Evolutionary conservation across 2,888 invertebrate genomes (phyloP), one percentile per base, ranked within the genome.

Genomic region (Coecobrya sp.): DNA sequence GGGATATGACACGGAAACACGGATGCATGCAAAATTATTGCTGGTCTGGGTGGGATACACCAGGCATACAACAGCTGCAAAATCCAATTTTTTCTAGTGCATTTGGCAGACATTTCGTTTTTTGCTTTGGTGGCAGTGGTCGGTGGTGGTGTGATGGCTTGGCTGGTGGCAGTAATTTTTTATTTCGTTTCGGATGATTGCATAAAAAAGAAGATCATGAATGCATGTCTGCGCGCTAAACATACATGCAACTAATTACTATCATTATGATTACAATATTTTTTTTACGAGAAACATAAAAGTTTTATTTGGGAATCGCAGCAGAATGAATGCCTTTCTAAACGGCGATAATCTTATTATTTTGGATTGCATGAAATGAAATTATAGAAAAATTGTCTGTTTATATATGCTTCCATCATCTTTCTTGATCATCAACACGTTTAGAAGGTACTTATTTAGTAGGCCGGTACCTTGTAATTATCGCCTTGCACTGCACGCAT

Each of bases 41-140:
- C 13, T 25, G 22, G 16, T 16, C 7, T 70, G 36, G 68, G 68
- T 55, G 19, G 55, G 2, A 1, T 27, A 7, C 3, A 16, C n/a
- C 0, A n/a, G 68, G 13, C 68, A 70, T 0, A 36, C 68, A n/a
- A 16, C 68, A 70, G 68, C 68, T 70, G 68, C 68, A 36, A 30
- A 70, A 36, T 70, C 5, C 16, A 16, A 16, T 70, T 70, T 65
- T 68, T 70, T 70, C 68, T 70, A 70, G 68, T 70, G 36, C 68
- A 70, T 30, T 70, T 70, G 68, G 68, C 68, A 70, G 36, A 70
- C 68, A 70, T 36, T 36, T 30, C 30, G 3, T 70, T 36, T 70
- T n/a, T 70, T 70, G 30, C 16, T 36, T 70, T 70, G 13, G 19
- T 19, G 19, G 19, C 52, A 8, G 19, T 19, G 59, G 5, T 65